Conservation (phyloP, 2,888 invertebrate genomes). For the Brachynemurus nebulosus region DNA sequence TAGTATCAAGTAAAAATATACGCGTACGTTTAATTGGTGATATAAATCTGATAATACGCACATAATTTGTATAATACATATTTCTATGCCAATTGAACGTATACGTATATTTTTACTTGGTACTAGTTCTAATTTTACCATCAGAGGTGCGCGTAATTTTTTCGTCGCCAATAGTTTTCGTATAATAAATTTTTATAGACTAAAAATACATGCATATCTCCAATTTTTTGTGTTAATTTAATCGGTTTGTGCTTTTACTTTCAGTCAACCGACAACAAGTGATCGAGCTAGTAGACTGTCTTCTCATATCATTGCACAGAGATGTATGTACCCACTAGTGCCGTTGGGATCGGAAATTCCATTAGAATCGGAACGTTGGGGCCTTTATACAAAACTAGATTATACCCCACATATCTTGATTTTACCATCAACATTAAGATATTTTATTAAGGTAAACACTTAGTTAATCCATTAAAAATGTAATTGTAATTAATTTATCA, state of each 20-base stretch:
- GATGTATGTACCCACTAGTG: conserved; percentile 68
- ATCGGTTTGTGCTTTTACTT: conserved; percentile 12
- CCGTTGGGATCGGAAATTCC: conserved; percentile 52
- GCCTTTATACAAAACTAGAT: conserved; percentile 54
- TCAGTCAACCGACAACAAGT: conserved; percentile 30
- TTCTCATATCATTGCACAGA: conserved; percentile 60
- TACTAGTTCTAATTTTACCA: too few relatives aligned
- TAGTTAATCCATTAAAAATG: conserved; percentile 4
- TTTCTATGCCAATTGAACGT: too few relatives aligned
- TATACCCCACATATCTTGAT: conserved; percentile 68
- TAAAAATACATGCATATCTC: too few relatives aligned
- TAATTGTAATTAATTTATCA: too few relatives aligned
- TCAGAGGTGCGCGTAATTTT: too few relatives aligned
- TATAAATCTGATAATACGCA: too few relatives aligned
- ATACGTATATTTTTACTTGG: too few relatives aligned
- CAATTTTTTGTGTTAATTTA: background rate
- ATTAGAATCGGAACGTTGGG: conserved; percentile 58
- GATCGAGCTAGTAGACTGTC: conserved; percentile 67
- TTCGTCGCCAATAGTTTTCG: too few relatives aligned
- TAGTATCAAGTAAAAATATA: too few relatives aligned
- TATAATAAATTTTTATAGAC: too few relatives aligned
- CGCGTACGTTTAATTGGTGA: too few relatives aligned
- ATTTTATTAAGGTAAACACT: conserved; percentile 57
- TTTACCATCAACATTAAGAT: conserved; percentile 70
- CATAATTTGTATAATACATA: too few relatives aligned